A percentile compares a stretch with the other conserved stretches of the same genome.
phyloP scores from a whole-genome alignment of 2,888 invertebrate species.

The Pseudococcus longispinus region DNA sequence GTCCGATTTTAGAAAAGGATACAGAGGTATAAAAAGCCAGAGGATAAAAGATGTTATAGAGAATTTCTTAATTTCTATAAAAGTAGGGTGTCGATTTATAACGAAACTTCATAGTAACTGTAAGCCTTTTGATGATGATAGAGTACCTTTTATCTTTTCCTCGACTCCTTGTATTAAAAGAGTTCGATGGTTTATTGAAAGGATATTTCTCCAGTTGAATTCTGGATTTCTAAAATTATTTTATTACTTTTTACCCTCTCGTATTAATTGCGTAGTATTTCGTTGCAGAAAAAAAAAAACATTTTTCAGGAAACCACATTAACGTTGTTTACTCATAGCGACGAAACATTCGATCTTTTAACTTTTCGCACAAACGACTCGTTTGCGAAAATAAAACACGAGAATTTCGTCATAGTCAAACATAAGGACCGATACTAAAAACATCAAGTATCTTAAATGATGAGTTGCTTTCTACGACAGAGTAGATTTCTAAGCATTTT shows the following conservation, averaged over 20 bases:
- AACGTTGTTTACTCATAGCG: background rate
- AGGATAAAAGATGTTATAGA: conserved; percentile 15
- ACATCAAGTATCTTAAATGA: conserved; percentile 13
- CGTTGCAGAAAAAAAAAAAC: background rate
- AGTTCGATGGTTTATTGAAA: background rate
- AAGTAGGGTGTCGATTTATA: background rate
- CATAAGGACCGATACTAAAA: conserved; percentile 39
- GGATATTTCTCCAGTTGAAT: background rate
- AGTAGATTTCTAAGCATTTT: conserved; percentile 31
- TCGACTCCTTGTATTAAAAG: too few relatives aligned
- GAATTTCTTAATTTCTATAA: conserved; percentile 4
- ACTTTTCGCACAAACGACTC: too few relatives aligned
- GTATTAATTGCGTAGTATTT: background rate
- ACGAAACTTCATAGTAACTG: background rate
- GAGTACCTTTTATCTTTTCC: background rate
- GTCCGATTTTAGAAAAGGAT: background rate
- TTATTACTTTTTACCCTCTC: background rate
- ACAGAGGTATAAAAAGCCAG: background rate
- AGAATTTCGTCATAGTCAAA: conserved; percentile 21
- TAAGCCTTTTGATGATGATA: background rate
- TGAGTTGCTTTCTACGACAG: conserved; percentile 12
- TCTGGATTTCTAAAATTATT: background rate
- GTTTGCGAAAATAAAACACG: background rate
- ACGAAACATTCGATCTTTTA: too few relatives aligned
- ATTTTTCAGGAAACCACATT: background rate